These are phyloP conservation scores for Conus canariensis DNA, from an alignment of 2,888 invertebrate species.

Conservation along the genomic window DNA sequence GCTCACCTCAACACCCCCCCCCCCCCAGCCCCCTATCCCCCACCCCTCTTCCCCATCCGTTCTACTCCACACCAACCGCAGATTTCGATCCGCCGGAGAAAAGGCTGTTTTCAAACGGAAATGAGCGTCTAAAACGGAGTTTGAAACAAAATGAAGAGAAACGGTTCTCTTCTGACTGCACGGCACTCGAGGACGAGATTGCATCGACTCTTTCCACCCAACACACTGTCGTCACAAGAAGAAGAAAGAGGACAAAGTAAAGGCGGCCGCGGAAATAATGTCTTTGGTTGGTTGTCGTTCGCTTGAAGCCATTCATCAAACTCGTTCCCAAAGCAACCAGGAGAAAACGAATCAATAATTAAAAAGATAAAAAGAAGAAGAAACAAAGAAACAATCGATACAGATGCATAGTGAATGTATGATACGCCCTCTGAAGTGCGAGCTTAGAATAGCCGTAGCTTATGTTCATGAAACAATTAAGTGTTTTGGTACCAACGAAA, in stretches of 20 bases:
- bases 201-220: background rate
- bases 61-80: background rate
- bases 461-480: too few species aligned
- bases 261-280: slow-evolving; percentile 16
- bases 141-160: slow-evolving; percentile 35
- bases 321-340: background rate
- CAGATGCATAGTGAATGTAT: too few species aligned
- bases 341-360: background rate
- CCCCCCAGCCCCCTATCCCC: background rate
- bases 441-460: too few species aligned
- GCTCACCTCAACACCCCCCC: background rate
- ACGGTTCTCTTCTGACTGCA: background rate
- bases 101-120: slow-evolving; percentile 39
- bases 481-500: too few species aligned
- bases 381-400: too few species aligned
- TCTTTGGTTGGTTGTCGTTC: slow-evolving; percentile 9
- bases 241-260: background rate
- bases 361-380: background rate
- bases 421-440: background rate
- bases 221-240: background rate
- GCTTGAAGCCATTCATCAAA: slow-evolving; percentile 13
- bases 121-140: slow-evolving; percentile 31
- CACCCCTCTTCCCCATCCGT: background rate
- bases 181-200: background rate
- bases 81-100: slow-evolving; percentile 10